Evolutionary conservation across 2,888 invertebrate genomes (phyloP), one percentile per base, ranked within the genome.

Genomic region (Cyclophora punctaria): DNA sequence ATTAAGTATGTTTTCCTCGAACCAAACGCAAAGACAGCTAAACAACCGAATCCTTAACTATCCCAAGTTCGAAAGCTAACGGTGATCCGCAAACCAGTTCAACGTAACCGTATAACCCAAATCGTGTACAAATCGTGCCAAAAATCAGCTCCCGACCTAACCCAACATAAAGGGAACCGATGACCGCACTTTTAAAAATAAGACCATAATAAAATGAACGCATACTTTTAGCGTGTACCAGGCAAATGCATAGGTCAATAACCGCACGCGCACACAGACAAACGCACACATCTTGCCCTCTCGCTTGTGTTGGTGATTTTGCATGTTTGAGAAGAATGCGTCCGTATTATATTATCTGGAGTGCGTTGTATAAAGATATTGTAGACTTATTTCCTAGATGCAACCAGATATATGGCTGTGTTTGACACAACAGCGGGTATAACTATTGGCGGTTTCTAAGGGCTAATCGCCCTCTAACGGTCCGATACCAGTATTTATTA

Each of bases 191-290:
- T 87, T 87, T 80, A 5, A 86, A 86, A 87, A 87, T 85, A 88
- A 88, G 82, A 83, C 80, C 83, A 85, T 86, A 87, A 86, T 86
- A 87, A 85, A 86, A 83, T 79, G 81, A 80, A 81, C 86, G 88
- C 86, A 87, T 85, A 86, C 88, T 86, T 87, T 87, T 86, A 87
- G 87, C 84, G 80, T 81, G 85, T 83, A 83, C 81, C 83, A 80
- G 82, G 86, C 84, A 84, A 85, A 85, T 86, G 85, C 83, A 79
- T 78, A 79, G 87, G 85, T 86, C 87, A 78, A 78, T 80, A 85
- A 82, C 78, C 78, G 76, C 74, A 79, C 84, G 74, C 81, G 79
- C 80, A 73, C 68, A 64, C 61, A 57, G 76, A 76, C 75, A 72
- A 61, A 57, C 58, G 58, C 66, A 64, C 59, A 64, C 59, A 50